Conservation (phyloP, 2,888 invertebrate species). For the Acanthoscelides obtectus region DNA sequence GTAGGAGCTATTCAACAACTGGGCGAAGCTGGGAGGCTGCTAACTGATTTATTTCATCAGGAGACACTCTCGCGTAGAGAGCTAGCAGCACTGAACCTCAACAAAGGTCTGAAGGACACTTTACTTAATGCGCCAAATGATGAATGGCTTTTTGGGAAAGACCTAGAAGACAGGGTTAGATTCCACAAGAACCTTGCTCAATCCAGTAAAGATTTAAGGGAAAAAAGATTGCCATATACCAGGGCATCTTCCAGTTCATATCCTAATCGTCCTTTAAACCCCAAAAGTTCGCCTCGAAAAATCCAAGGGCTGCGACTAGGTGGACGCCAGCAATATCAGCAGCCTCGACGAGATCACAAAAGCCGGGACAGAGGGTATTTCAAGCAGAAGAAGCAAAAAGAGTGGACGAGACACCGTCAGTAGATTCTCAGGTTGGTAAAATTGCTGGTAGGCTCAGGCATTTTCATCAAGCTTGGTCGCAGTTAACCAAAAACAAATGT, state of each 20-base stretch:
- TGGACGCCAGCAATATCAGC: too few relatives aligned
- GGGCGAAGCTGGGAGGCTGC: constrained; percentile 10
- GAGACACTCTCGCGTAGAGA: constrained; percentile 11
- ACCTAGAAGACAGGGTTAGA: constrained; percentile 7
- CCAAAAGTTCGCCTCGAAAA: too few relatives aligned
- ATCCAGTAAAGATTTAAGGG: too few relatives aligned
- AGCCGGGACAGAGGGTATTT: too few relatives aligned
- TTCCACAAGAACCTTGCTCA: too few relatives aligned
- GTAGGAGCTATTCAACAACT: constrained; percentile 6
- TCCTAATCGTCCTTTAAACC: too few relatives aligned
- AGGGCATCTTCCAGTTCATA: not conserved
- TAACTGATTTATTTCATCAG: constrained; percentile 10
- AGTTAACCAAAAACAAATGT: constrained; percentile 8
- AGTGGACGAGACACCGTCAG: not conserved
- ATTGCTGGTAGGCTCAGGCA: constrained; percentile 11
- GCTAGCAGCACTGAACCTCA: constrained; percentile 9
- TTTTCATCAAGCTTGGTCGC: constrained; percentile 7
- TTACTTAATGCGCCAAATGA: constrained; percentile 5
- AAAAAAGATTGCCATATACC: too few relatives aligned
- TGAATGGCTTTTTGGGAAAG: too few relatives aligned
- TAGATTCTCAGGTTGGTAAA: too few relatives aligned
- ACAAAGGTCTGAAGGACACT: constrained; percentile 11
- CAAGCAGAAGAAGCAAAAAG: too few relatives aligned
- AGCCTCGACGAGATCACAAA: too few relatives aligned
- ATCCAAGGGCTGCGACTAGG: too few relatives aligned